Evolutionary conservation across 1,140 invertebrate genomes (phyloP), one percentile per base, ranked within the genome.

Genomic region (Chironomus tepperi): DNA sequence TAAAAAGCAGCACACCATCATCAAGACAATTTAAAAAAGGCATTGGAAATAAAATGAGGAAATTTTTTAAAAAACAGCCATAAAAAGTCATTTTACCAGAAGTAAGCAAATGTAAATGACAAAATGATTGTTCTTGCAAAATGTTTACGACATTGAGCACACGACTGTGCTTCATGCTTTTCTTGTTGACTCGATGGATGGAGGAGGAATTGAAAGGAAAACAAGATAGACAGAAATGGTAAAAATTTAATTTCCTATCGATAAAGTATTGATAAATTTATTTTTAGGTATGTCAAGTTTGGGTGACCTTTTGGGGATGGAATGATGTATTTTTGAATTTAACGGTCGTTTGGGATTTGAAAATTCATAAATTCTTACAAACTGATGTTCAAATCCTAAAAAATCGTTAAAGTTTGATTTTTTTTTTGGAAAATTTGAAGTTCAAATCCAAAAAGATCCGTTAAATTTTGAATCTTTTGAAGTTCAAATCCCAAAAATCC

Each of bases 211-310:
- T n/a, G 47, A 57, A 57, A 47, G 8, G 43, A 47, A 57, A 57
- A n/a, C 12, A 57, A 57, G 47, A n/a, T 57, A 57, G 5, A 57
- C 12, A 57, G n/a, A n/a, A n/a, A 57, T n/a, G 47, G 5, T 5
- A 57, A 15, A 57, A 57, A 57, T 57, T 57, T 57, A 57, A 57
- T 57, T 57, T 57, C 47, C 47, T 57, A 57, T 57, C 47, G 47
- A 57, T 57, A 15, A 57, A 57, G 12, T 8, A 34, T 5, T n/a
- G 47, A 57, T 57, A 57, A 57, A 57, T 10, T n/a, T n/a, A 57
- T 57, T 57, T 57, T 57, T 57, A n/a, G n/a, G n/a, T n/a, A 57
- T n/a, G 47, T n/a, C 47, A 57, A n/a, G n/a, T n/a, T n/a, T n/a
- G n/a, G 5, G 12, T 57, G n/a, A 15, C 12, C 10, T 57, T 57